phyloP scores from a whole-genome alignment of 2,113 vertebrate genomes.

The Anoura caudifer region DNA sequence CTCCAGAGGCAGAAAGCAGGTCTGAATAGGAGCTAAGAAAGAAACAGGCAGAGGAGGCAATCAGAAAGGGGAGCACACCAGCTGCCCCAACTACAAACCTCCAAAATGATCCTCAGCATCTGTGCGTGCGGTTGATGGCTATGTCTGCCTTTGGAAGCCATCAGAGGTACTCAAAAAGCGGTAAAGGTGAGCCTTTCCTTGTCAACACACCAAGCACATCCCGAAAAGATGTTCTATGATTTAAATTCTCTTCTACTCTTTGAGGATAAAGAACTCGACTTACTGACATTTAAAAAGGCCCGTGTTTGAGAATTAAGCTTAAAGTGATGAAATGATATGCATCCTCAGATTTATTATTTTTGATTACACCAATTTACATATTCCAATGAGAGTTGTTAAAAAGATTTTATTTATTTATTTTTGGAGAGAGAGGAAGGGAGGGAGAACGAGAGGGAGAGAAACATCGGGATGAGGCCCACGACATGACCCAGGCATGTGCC shows the following conservation, averaged over 20 bases:
- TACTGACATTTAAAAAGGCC: slow-evolving; percentile 18
- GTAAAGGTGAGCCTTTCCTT: slow-evolving; percentile 28
- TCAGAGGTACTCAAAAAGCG: slow-evolving; percentile 50
- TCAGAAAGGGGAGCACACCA: slow-evolving; percentile 56
- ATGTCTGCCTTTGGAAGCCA: slow-evolving; percentile 52
- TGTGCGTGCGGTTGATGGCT: not conserved
- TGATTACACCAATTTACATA: not conserved
- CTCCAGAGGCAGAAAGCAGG: slow-evolving; percentile 24
- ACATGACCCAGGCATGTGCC: too few relatives aligned
- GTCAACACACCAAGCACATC: not conserved
- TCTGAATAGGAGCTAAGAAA: slow-evolving; percentile 51
- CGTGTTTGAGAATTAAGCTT: not conserved
- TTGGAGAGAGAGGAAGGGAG: too few relatives aligned
- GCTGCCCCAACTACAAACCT: slow-evolving; percentile 35
- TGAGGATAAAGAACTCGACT: slow-evolving; percentile 6
- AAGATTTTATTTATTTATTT: too few relatives aligned
- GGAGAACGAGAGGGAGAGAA: too few relatives aligned
- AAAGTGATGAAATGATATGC: not conserved
- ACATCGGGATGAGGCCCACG: too few relatives aligned
- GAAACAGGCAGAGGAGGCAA: slow-evolving; percentile 56
- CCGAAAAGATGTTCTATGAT: not conserved
- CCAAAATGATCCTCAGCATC: slow-evolving; percentile 59
- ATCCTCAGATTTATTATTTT: slow-evolving; percentile 12
- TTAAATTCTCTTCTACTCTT: slow-evolving; percentile 34
- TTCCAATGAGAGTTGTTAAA: slow-evolving; percentile 9